These are phyloP conservation scores for Oryzias celebensis DNA, from an alignment of 2,113 vertebrate genomes.

Conservation along the genomic window DNA sequence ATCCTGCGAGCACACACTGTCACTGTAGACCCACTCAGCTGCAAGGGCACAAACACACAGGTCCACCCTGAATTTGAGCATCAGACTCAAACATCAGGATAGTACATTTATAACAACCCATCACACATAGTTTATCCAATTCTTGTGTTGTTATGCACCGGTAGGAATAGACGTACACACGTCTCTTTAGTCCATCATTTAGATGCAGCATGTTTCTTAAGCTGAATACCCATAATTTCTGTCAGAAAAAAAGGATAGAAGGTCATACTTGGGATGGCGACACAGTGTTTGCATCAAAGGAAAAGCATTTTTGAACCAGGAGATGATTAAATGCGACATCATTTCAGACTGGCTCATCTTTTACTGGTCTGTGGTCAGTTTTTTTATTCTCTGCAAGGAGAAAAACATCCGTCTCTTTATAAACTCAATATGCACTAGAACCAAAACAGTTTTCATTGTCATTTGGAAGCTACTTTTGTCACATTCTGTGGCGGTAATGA, in stretches of 20 bases:
- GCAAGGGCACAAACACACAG: slow-evolving; percentile 9
- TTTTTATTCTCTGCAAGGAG: neutral
- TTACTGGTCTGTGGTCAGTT: slow-evolving; percentile 4
- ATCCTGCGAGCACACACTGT: slow-evolving; percentile 52
- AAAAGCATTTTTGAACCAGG: neutral
- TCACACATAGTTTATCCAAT: slow-evolving; percentile 22
- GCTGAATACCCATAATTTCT: neutral
- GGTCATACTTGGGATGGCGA: slow-evolving; percentile 6
- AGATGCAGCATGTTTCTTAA: neutral
- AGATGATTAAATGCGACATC: too few species aligned
- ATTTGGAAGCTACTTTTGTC: slow-evolving; percentile 1
- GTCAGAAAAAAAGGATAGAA: slow-evolving; percentile 5
- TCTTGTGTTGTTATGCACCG: slow-evolving; percentile 3
- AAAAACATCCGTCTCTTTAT: slow-evolving; percentile 1
- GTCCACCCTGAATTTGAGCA: too few species aligned
- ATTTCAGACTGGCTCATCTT: slow-evolving; percentile 5
- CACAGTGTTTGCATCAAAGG: neutral
- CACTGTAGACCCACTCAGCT: slow-evolving; percentile 31
- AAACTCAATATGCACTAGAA: neutral
- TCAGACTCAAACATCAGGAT: too few species aligned
- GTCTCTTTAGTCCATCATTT: slow-evolving; percentile 4
- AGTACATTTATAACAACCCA: slow-evolving; percentile 12
- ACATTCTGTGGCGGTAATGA: slow-evolving; percentile 1
- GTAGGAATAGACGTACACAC: neutral
- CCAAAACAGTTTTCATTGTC: slow-evolving; percentile 7